Base-by-base conservation (phyloP, 2,797 vertebrate genomes). In the Enoplosus armatus region DNA sequence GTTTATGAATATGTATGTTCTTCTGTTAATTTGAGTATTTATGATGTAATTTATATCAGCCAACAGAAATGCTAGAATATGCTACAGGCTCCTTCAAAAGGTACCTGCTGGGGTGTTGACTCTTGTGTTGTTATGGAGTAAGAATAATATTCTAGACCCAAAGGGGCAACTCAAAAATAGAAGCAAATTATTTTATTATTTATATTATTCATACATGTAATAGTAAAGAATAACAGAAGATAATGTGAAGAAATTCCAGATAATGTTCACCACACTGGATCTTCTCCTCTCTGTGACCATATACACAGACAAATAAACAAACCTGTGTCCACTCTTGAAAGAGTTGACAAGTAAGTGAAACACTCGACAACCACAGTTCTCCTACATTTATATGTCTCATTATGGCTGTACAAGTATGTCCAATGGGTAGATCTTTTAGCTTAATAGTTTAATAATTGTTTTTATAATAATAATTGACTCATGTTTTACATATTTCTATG, bases 291-390 rank as follows among this genome's bases (percentile, higher is more conserved):
- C n/a, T 33, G n/a, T 78, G 54, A 60, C 31, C 24, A 45, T 14
- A 53, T 51, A 53, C 20, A 45, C 18, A 62, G n/a, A 56, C 15
- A 63, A 45, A 58, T 56, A 27, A 45, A 65, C 45, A 53, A 54
- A 15, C 16, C 43, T 29, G 8, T 4, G 4, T 29, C n/a, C 7
- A 5, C 31, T 29, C 37, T 59, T 3, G 1, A 54, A 54, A 8
- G 5, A 29, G 26, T 11, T 3, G 20, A 24, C 18, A 50, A n/a
- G n/a, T 18, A 12, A 11, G 12, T 12, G 12, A 53, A 53, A 27
- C 24, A 26, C 24, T 51, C 26, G 18, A 20, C 43, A 20, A 15
- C 16, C 16, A 51, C 48, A 15, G 6, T 6, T 18, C 27, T 55
- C 16, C 16, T 18, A 55, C 39, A 65, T 29, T 41, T 0, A 27